Percentiles rank a stretch among this genome's conserved stretches.
Conservation (phyloP, 2,113 vertebrate species). For the Coptodon bakossiorum region DNA sequence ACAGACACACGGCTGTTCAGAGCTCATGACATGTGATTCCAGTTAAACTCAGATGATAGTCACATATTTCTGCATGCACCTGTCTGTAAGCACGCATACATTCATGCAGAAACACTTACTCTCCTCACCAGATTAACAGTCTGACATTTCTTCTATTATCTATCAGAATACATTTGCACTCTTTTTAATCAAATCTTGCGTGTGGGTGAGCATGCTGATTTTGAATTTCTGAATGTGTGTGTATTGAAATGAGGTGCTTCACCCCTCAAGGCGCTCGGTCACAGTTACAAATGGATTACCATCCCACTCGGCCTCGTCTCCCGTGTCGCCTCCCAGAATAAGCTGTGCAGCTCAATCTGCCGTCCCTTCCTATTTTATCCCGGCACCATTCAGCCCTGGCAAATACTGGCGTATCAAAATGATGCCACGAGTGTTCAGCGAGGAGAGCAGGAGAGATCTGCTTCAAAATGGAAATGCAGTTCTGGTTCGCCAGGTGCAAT, state of each 20-base stretch:
- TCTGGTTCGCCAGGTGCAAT: not conserved
- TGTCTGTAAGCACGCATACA: not conserved
- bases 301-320: conserved; percentile 2
- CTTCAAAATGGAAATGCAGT: conserved; percentile 3
- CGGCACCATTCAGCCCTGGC: not conserved
- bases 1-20: not conserved
- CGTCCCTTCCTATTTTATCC: not conserved
- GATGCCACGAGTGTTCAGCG: not conserved
- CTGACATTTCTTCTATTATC: not conserved
- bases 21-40: not conserved
- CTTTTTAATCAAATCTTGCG: not conserved
- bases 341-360: conserved; percentile 15
- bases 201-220: not conserved
- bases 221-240: not conserved
- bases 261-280: conserved; percentile 2
- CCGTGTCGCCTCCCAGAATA: conserved; percentile 15
- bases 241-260: not conserved
- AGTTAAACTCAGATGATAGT: not conserved
- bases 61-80: not conserved
- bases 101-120: not conserved
- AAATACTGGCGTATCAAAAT: conserved; percentile 1
- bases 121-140: not conserved
- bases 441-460: not conserved
- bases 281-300: conserved; percentile 26
- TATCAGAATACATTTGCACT: not conserved